These are phyloP conservation scores for Schizopygopsis malacanthus DNA, from an alignment of 2,797 vertebrate genomes.

Conservation along the genomic window DNA sequence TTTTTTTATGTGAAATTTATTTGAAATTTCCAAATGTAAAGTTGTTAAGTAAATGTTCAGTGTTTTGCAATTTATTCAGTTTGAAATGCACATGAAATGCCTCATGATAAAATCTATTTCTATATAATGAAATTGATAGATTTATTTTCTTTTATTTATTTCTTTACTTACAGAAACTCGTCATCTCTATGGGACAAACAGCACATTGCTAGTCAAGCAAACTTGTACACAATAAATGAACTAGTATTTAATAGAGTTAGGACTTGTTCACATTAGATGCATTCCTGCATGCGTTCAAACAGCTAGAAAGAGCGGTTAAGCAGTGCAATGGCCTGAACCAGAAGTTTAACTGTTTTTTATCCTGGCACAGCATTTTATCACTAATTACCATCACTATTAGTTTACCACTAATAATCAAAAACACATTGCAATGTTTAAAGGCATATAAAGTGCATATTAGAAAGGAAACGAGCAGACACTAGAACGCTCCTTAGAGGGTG, in stretches of 20 bases:
- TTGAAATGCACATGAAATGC: too few relatives aligned
- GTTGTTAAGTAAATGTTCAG: too few relatives aligned
- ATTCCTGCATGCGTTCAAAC: background rate
- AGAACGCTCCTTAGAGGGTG: background rate
- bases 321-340: background rate
- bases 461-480: too few relatives aligned
- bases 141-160: too few relatives aligned
- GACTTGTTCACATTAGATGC: background rate
- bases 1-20: too few relatives aligned
- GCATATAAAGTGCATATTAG: background rate
- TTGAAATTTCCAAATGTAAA: too few relatives aligned
- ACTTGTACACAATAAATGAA: background rate
- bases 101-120: too few relatives aligned
- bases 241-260: background rate
- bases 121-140: too few relatives aligned
- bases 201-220: background rate
- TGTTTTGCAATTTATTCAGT: too few relatives aligned
- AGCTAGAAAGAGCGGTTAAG: background rate
- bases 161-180: background rate
- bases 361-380: background rate
- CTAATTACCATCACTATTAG: background rate
- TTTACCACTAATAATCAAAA: background rate
- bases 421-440: background rate
- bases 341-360: background rate
- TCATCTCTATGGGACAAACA: background rate